phyloP scores from a whole-genome alignment of 2,797 vertebrate species.

The Clarias platycephalus region DNA sequence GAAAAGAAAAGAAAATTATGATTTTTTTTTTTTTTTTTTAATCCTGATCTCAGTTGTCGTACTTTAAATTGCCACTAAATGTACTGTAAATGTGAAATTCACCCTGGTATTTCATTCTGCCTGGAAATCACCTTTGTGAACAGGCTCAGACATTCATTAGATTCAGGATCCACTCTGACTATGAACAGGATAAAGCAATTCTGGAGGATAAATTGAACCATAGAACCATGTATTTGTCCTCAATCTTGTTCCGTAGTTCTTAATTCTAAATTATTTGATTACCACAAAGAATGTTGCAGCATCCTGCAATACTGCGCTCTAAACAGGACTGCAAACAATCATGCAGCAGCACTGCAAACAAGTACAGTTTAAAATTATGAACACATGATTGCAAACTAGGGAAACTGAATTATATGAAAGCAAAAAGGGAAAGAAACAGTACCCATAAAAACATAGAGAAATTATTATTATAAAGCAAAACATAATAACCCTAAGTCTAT shows the following conservation, averaged over 20 bases:
- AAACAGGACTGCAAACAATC: background rate
- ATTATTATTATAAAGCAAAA: conserved; percentile 30
- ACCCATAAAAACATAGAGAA: conserved; percentile 21
- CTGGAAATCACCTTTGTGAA: background rate
- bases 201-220: background rate
- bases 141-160: background rate
- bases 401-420: background rate
- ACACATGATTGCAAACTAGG: background rate
- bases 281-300: background rate
- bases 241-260: background rate
- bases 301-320: background rate
- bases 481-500: conserved; percentile 38
- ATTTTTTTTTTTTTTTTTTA: background rate
- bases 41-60: background rate
- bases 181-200: background rate
- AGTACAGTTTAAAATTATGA: background rate
- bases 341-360: background rate
- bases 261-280: background rate
- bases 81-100: background rate
- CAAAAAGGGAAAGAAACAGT: background rate
- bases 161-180: background rate
- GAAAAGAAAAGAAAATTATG: background rate
- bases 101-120: background rate
- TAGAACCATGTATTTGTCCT: background rate
- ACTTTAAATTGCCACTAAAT: background rate